Evolutionary conservation across 2,888 invertebrate genomes (phyloP).

Genomic region (Dastarcus helophoroides): DNA sequence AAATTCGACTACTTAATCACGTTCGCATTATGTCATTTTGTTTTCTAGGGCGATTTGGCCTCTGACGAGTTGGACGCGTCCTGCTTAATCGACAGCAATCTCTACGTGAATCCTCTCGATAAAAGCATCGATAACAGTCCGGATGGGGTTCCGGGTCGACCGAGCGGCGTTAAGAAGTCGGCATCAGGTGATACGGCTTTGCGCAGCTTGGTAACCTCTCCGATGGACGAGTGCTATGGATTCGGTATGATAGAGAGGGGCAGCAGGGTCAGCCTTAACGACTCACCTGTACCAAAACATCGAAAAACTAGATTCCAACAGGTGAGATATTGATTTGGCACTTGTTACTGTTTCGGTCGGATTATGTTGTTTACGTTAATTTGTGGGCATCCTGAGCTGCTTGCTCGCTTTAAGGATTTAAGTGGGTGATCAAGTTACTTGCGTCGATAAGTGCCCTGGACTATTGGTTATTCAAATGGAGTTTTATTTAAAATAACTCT

Average conservation of each 20-base stretch:
- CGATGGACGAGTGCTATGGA: conserved; percentile 45
- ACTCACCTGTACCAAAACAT: conserved; percentile 63
- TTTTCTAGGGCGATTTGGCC: conserved; percentile 40
- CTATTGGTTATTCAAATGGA: too few species aligned
- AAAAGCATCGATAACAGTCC: conserved; percentile 42
- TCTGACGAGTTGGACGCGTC: conserved; percentile 35
- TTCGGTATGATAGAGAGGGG: conserved; percentile 38
- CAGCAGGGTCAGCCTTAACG: conserved; percentile 50
- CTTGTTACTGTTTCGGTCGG: too few species aligned
- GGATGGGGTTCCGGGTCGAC: conserved; percentile 35
- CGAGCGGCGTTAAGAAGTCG: conserved; percentile 59
- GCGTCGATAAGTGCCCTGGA: too few species aligned
- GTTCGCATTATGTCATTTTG: too few species aligned
- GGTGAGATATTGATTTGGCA: too few species aligned
- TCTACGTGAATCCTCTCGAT: conserved; percentile 80
- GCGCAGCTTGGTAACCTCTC: conserved; percentile 52
- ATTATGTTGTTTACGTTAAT: too few species aligned
- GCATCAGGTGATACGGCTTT: conserved; percentile 66
- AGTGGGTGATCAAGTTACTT: too few species aligned
- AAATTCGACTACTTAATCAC: too few species aligned
- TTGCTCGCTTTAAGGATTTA: too few species aligned
- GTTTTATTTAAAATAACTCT: too few species aligned
- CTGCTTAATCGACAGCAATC: conserved; percentile 55
- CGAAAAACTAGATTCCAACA: conserved; percentile 80
- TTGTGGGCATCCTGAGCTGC: too few species aligned